phyloP scores from a whole-genome alignment of 2,888 invertebrate genomes.

The Bombylius major region DNA sequence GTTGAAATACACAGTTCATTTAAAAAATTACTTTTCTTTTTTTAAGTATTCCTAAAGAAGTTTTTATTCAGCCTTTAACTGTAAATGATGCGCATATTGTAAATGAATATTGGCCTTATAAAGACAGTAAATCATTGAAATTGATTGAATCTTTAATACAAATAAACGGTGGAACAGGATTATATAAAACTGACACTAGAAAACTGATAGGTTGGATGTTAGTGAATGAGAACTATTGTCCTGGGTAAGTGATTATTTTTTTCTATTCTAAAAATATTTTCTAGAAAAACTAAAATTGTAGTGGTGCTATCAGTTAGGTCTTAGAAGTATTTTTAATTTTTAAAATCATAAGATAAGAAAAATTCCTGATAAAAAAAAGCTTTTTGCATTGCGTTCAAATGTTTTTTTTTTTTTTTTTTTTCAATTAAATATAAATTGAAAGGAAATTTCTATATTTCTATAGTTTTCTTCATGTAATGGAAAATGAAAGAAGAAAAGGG shows the following conservation, averaged over 20 bases:
- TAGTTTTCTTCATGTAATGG: conserved; percentile 9
- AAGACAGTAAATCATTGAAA: conserved; percentile 9
- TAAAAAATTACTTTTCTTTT: neutral
- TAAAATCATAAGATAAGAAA: too few species aligned
- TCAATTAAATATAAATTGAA: too few species aligned
- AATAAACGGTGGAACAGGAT: conserved; percentile 10
- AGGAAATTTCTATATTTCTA: neutral
- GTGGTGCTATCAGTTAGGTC: too few species aligned
- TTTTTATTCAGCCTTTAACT: neutral
- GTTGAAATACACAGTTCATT: neutral
- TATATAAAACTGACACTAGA: conserved; percentile 6
- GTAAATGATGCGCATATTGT: conserved; percentile 6
- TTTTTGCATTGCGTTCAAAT: neutral
- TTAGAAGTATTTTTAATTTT: too few species aligned
- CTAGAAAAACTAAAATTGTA: too few species aligned
- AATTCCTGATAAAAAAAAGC: too few species aligned
- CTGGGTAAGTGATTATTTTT: conserved; percentile 5
- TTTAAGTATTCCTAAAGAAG: conserved; percentile 7
- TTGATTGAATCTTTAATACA: conserved; percentile 9
- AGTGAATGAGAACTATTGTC: conserved; percentile 10
- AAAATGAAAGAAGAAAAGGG: conserved; percentile 10
- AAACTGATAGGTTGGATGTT: conserved; percentile 10
- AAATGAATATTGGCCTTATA: conserved; percentile 12
- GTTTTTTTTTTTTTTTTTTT: neutral
- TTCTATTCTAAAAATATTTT: neutral